Evolutionary conservation across 2,113 vertebrate genomes (phyloP), one percentile per base, ranked within the genome.

Genomic region (Haemorhous mexicanus): DNA sequence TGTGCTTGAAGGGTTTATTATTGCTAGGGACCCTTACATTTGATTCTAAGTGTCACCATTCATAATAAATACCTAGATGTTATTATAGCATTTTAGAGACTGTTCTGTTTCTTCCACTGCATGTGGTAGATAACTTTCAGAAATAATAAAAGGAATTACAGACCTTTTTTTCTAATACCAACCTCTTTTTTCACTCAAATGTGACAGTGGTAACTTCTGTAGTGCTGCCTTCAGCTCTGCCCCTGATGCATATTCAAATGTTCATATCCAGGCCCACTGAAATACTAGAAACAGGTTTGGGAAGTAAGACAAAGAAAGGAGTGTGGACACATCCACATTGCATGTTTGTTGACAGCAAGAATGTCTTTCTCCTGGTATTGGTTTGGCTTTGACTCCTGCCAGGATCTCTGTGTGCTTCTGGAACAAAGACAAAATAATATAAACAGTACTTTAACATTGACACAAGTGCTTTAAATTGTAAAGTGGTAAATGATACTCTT

Each of bases 381-480:
- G 39, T 84, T 95, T 92, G 83, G 76, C 84, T 92, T 83, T 90
- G 86, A 52, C 56, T 81, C 86, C 79, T 74, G 72, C 76, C 84
- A 35, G 39, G 46, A 88, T 93, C 86, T 84, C 72, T 50, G 7
- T 2, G 5, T 74, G 89, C 56, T 84, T 63, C 73, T 91, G 83
- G 35, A 93, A 81, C 35, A 67, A 52, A 1, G 32, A 75, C 76
- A 91, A 84, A 93, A 75, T 49, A 75, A 66, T 52, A 44, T 21
- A 62, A 87, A 33, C n/a, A 13, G 30, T 37, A 46, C 55, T 81
- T 84, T 8, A 90, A 86, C 13, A 6, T 18, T 59, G n/a, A 76
- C 35, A 74, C 52, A 84, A 55, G 24, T 10, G 7, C 64, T 77
- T 67, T 64, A 88, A 63, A 66, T 47, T 8, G 0, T 58, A 20